phyloP scores from a whole-genome alignment of 2,888 invertebrate species.

The Nomada fabriciana region DNA sequence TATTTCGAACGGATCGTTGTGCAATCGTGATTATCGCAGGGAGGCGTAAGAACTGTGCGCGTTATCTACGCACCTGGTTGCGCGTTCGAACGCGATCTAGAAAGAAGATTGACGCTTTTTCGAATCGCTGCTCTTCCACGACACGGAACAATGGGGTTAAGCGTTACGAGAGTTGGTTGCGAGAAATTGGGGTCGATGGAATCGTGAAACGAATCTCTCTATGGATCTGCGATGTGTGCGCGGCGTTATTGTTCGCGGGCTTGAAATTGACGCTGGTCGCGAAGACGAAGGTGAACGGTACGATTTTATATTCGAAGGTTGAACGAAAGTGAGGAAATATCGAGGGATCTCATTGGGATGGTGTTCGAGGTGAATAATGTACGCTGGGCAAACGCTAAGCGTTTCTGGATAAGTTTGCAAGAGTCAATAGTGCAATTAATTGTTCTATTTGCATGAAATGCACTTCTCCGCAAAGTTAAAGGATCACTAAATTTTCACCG shows the following conservation, averaged over 20 bases:
- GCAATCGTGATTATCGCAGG: conserved; percentile 9
- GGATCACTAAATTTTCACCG: no score
- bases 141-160: conserved; percentile 21
- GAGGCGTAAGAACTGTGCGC: background rate
- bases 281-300: no score
- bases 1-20: background rate
- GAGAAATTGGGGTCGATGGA: conserved; percentile 15
- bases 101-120: conserved; percentile 42
- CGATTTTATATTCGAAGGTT: no score
- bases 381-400: no score
- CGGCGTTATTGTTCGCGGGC: background rate
- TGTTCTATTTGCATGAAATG: conserved; percentile 33
- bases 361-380: no score
- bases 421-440: conserved; percentile 23
- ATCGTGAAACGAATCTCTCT: conserved; percentile 1
- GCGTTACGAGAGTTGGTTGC: conserved; percentile 21
- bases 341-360: no score
- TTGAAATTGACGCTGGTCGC: no score
- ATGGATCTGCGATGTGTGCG: background rate
- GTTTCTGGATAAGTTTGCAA: no score
- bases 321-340: no score
- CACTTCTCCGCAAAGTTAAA: no score
- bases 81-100: conserved; percentile 30
- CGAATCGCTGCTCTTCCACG: conserved; percentile 28
- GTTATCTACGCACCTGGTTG: background rate